Percentiles rank a stretch among this genome's conserved stretches.
These are phyloP conservation scores for Folsomia candida DNA, from an alignment of 2,888 invertebrate genomes.

Conservation along the genomic window DNA sequence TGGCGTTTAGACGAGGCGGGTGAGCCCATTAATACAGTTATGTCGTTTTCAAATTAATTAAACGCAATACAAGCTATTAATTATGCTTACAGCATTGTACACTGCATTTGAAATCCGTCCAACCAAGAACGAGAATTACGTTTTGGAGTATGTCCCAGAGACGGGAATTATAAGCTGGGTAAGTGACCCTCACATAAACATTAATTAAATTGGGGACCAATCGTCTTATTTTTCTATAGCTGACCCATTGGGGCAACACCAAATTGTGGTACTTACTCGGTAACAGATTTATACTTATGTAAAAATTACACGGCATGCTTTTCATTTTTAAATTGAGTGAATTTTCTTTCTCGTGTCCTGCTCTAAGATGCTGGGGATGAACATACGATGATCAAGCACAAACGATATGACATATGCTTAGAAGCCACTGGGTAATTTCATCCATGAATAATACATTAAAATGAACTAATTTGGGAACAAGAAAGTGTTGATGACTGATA, in stretches of 20 bases:
- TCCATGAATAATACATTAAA: not conserved
- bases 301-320: too few species aligned
- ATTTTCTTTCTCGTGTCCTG: too few species aligned
- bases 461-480: too few species aligned
- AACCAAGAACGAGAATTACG: slow-evolving; percentile 34
- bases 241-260: slow-evolving; percentile 23
- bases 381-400: slow-evolving; percentile 36
- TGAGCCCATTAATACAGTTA: slow-evolving; percentile 4
- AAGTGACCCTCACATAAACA: slow-evolving; percentile 10
- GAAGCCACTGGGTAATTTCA: slow-evolving; percentile 20
- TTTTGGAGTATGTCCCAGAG: slow-evolving; percentile 27
- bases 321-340: too few species aligned
- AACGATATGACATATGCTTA: slow-evolving; percentile 30
- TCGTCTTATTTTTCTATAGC: not conserved
- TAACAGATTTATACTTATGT: not conserved
- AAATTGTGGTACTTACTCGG: slow-evolving; percentile 40
- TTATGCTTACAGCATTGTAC: slow-evolving; percentile 23
- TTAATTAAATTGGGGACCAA: not conserved
- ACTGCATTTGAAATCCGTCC: slow-evolving; percentile 34
- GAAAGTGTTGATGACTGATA: too few species aligned
- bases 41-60: not conserved
- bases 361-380: slow-evolving; percentile 37
- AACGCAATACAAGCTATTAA: not conserved
- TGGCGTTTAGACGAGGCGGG: slow-evolving; percentile 39
- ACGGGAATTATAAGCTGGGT: slow-evolving; percentile 29